Evolutionary conservation across 1,140 invertebrate genomes (phyloP), one percentile per base, ranked within the genome.

Genomic region (Polypedilum vanderplanki): DNA sequence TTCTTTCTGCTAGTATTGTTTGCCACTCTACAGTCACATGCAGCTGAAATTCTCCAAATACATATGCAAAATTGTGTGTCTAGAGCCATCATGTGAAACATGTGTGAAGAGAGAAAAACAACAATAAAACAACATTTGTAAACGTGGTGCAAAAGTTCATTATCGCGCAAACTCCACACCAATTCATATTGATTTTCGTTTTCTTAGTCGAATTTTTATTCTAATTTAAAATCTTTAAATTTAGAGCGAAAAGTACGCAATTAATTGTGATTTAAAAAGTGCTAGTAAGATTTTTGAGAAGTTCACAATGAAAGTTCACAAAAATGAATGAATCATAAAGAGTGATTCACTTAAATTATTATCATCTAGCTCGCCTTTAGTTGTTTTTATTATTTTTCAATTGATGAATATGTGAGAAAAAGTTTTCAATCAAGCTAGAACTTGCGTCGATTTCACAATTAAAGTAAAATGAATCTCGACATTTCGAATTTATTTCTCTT

Each of bases 401-500:
- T 12, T 4, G n/a, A 57, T 15, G 15, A 57, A 57, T 57, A 57
- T 4, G n/a, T 46, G n/a, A 57, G n/a, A 57, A 57, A 57, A 57
- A 15, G 8, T 57, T 57, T n/a, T 57, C 12, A 57, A 57, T 57
- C 46, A 57, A 57, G 12, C n/a, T 57, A 57, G 10, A 12, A 12
- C 41, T 57, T 12, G 46, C 10, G 12, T 57, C 10, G 46, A 57
- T 12, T 57, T n/a, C 46, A 57, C 10, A 57, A 9, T n/a, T n/a
- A 57, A 15, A 15, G 1, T 3, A 70, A 70, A 20, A 70, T 70
- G 65, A 20, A 70, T 70, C 65, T 84, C 81, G 83, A 84, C 79
- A 77, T 84, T 41, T 82, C 83, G 20, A 80, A 79, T 64, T 76
- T 84, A 22, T 74, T 83, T 24, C 77, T 83, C 70, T 77, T 84